Evolutionary conservation across 2,888 invertebrate genomes (phyloP).

Genomic region (Lithophane semibrunnea): DNA sequence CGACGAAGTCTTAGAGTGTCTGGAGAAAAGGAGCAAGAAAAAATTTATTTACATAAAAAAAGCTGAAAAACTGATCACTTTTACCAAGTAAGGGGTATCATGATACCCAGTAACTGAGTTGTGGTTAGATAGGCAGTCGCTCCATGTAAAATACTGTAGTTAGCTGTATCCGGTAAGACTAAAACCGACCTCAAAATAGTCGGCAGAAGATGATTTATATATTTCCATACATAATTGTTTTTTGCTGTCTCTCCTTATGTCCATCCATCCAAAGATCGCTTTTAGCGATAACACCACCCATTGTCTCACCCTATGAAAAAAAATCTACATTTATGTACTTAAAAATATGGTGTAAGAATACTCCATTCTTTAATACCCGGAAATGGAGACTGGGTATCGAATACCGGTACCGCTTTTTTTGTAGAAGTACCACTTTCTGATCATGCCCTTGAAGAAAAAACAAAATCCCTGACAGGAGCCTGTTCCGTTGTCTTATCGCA

Average conservation of each 20-base stretch:
- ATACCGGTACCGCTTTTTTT: not conserved
- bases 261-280: too few species aligned
- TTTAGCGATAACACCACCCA: too few species aligned
- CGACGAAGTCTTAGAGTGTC: slow-evolving; percentile 82
- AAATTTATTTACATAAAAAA: not conserved
- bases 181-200: not conserved
- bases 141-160: not conserved
- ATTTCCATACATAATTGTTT: not conserved
- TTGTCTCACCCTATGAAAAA: too few species aligned
- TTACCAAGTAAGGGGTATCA: not conserved
- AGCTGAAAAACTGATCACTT: not conserved
- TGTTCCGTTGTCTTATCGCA: not conserved
- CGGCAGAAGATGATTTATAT: not conserved
- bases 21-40: slow-evolving; percentile 52
- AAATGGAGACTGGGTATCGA: not conserved
- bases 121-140: not conserved
- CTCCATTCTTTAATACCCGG: not conserved
- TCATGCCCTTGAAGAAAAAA: not conserved
- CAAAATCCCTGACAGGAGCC: not conserved
- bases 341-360: too few species aligned
- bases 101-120: not conserved
- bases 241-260: too few species aligned
- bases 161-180: not conserved
- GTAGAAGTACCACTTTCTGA: too few species aligned
- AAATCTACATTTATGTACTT: too few species aligned